Percentiles rank a stretch among this genome's conserved stretches.
Evolutionary conservation across 1,140 invertebrate genomes (phyloP).

Genomic region (Yoshiicerus persimilis): DNA sequence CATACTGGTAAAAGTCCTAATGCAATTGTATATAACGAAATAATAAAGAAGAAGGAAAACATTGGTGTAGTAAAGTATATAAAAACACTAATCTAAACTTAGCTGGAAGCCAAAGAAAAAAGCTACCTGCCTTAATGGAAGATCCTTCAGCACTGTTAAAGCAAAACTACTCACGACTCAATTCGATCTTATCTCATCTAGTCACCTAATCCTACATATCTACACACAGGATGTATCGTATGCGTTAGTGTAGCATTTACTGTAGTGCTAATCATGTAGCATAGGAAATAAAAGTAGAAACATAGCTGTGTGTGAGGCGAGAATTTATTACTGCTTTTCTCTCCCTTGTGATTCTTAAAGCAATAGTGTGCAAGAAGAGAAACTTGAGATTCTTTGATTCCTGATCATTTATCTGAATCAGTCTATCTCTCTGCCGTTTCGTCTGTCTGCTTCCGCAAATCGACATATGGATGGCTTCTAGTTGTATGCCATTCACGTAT

Average conservation of each 20-base stretch:
- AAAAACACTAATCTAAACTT: background rate
- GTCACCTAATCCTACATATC: background rate
- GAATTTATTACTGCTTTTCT: background rate
- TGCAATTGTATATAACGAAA: background rate
- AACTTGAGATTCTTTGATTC: slow-evolving; percentile 2
- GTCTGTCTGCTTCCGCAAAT: background rate
- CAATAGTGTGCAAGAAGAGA: background rate
- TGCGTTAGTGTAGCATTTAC: too few species aligned
- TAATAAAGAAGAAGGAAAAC: background rate
- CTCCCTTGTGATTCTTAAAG: background rate
- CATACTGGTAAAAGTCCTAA: background rate
- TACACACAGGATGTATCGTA: background rate
- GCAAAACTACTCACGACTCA: background rate
- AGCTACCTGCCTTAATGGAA: background rate
- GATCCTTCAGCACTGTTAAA: background rate
- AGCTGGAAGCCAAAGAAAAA: background rate
- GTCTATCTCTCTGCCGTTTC: background rate
- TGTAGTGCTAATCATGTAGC: background rate
- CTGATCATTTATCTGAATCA: slow-evolving; percentile 23
- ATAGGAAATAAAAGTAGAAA: background rate
- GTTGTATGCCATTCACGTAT: background rate
- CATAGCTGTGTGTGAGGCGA: background rate
- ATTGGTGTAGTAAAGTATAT: background rate
- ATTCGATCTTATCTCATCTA: background rate
- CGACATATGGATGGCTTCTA: background rate